A percentile compares a stretch with the other conserved stretches of the same genome.
Evolutionary conservation across 2,797 vertebrate species (phyloP).

Genomic region (Mormyrus hasselquistii): DNA sequence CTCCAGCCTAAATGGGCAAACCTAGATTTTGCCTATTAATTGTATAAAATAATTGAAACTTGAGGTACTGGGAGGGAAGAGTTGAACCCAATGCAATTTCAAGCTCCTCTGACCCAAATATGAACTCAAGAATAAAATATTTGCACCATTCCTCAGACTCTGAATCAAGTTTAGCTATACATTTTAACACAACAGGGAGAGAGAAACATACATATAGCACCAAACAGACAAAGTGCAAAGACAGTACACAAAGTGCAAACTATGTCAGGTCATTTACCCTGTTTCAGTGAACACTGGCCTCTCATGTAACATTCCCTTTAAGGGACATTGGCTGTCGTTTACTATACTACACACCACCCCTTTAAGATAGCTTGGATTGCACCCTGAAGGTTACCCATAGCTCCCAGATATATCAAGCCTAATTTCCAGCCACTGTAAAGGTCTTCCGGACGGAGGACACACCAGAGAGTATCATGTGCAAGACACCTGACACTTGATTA

Average conservation of each 20-base stretch:
- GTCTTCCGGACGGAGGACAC: neutral
- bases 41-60: neutral
- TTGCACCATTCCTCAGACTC: neutral
- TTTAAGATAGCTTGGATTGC: neutral
- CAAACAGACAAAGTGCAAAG: neutral
- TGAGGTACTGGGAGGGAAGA: neutral
- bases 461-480: neutral
- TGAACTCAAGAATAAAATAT: neutral
- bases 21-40: neutral
- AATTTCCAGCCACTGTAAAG: neutral
- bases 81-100: neutral
- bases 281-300: neutral
- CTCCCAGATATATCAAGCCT: neutral
- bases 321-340: neutral
- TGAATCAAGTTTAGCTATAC: neutral
- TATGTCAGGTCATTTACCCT: neutral
- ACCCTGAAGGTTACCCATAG: neutral
- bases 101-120: neutral
- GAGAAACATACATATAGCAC: neutral
- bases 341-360: neutral
- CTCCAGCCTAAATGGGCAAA: neutral
- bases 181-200: neutral
- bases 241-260: neutral
- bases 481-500: constrained; percentile 2
- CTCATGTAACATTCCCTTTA: neutral